Conservation (phyloP, 2,797 vertebrate species). For the Intellagama lesueurii region DNA sequence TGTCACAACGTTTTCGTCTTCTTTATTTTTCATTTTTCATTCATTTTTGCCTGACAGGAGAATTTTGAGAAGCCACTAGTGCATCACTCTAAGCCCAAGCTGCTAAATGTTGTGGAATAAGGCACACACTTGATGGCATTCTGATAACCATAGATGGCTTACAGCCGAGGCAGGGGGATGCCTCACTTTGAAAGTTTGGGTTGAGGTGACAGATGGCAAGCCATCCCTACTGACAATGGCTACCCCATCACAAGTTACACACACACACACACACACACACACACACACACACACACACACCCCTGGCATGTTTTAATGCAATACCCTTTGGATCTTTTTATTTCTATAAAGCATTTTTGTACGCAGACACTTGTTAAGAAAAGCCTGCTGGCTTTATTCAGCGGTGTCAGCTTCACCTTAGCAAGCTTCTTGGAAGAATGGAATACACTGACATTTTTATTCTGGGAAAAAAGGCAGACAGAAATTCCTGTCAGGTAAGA, state of each 20-base stretch:
- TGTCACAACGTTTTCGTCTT: not conserved
- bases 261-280: no score
- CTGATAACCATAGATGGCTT: no score
- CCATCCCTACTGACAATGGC: not conserved
- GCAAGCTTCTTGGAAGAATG: slow-evolving; percentile 38
- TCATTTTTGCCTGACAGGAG: not conserved
- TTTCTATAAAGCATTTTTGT: not conserved
- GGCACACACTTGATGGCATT: not conserved
- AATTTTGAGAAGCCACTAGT: not conserved
- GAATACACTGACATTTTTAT: slow-evolving; percentile 29
- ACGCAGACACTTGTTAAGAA: slow-evolving; percentile 13
- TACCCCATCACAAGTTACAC: not conserved
- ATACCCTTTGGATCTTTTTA: slow-evolving; percentile 21
- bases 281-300: no score
- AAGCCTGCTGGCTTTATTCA: slow-evolving; percentile 24
- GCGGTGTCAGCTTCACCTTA: slow-evolving; percentile 1
- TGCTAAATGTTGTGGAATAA: not conserved
- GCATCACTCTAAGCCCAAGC: not conserved
- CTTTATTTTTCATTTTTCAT: not conserved
- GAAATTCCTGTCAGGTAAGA: slow-evolving; percentile 12
- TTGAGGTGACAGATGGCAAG: no score
- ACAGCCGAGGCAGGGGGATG: no score
- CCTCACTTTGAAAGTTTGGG: no score
- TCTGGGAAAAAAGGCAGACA: not conserved
- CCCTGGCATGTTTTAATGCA: not conserved